Evolutionary conservation across 2,888 invertebrate species (phyloP).

Genomic region (Erebia ligea): DNA sequence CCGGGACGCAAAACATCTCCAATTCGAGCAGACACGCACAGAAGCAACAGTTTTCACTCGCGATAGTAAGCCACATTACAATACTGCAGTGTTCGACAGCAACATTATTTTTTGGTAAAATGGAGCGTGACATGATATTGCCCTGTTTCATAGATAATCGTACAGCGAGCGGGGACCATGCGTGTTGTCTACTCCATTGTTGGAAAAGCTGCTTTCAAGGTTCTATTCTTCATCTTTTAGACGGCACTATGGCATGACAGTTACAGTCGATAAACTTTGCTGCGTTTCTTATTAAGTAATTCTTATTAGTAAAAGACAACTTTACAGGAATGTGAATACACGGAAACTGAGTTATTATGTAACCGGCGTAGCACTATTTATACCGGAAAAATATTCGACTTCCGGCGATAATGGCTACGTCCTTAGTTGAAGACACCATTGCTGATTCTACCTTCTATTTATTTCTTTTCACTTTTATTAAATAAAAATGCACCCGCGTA

Average conservation of each 20-base stretch:
- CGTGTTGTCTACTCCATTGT: constrained; percentile 83
- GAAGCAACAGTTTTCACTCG: constrained; percentile 43
- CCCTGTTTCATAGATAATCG: constrained; percentile 82
- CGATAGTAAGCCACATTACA: constrained; percentile 41
- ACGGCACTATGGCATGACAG: constrained; percentile 83
- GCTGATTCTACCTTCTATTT: constrained; percentile 78
- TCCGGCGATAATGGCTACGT: constrained; percentile 74
- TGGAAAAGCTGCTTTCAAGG: constrained; percentile 83
- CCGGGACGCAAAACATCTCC: constrained; percentile 22
- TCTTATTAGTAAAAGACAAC: constrained; percentile 68
- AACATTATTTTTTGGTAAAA: constrained; percentile 41
- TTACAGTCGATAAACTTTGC: constrained; percentile 82
- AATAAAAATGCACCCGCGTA: constrained; percentile 80
- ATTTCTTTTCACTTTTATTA: constrained; percentile 75
- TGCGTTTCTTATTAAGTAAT: constrained; percentile 73
- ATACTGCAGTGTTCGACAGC: constrained; percentile 35
- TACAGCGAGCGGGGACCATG: constrained; percentile 77
- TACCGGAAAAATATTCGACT: constrained; percentile 65
- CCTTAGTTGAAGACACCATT: constrained; percentile 77
- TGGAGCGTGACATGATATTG: constrained; percentile 75
- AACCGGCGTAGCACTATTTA: constrained; percentile 67
- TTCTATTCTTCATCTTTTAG: constrained; percentile 82
- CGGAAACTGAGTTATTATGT: constrained; percentile 64
- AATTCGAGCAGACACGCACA: constrained; percentile 35
- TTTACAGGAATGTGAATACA: constrained; percentile 81